Percentiles rank a stretch among this genome's conserved stretches.
These are phyloP conservation scores for Trachelus troglodyta DNA, from an alignment of 2,888 invertebrate genomes.

Conservation along the genomic window DNA sequence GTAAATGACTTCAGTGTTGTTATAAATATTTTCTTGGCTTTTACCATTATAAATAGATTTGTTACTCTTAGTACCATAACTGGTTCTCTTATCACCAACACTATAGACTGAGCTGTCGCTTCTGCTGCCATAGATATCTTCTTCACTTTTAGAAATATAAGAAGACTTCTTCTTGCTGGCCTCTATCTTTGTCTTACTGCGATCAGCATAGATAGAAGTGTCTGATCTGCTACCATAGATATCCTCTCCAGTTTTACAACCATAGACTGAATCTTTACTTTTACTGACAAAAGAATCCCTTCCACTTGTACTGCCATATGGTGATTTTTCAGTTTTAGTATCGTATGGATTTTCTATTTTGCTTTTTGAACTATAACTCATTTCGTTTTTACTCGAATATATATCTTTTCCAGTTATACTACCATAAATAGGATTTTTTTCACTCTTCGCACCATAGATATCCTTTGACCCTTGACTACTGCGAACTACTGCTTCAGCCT, in stretches of 20 bases:
- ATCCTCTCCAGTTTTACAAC: background rate
- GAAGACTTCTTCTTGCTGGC: background rate
- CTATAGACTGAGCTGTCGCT: background rate
- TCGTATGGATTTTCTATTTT: background rate
- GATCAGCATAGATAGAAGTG: background rate
- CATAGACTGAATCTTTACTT: background rate
- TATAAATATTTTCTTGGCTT: background rate
- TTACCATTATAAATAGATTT: background rate
- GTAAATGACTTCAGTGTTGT: background rate
- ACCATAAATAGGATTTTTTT: background rate
- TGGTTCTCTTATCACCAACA: background rate
- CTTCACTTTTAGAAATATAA: background rate
- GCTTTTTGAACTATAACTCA: background rate
- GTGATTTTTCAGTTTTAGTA: background rate
- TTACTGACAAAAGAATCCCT: background rate
- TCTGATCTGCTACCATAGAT: background rate
- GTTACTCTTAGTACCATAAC: background rate
- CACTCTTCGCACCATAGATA: background rate
- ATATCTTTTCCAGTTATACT: background rate
- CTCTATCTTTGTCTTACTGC: background rate
- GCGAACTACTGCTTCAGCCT: background rate
- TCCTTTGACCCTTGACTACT: background rate
- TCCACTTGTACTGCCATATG: background rate
- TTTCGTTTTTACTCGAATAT: background rate
- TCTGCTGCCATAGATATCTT: background rate